phyloP scores from a whole-genome alignment of 2,888 invertebrate genomes.

The Troides oblongomaculatus region DNA sequence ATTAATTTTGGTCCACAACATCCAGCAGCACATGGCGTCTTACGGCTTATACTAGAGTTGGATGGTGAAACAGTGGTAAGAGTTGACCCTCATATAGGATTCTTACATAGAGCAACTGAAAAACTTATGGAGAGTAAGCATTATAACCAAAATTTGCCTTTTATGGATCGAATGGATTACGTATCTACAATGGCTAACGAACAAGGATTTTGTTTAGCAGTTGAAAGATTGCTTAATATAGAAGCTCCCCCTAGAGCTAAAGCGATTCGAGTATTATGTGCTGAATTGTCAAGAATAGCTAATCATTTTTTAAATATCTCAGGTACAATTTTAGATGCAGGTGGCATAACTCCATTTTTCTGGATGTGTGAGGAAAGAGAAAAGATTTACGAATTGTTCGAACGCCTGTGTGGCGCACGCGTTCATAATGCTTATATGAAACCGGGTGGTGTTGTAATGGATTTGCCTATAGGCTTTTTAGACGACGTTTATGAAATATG shows the following conservation, averaged over 20 bases:
- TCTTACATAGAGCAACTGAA: conserved; percentile 93
- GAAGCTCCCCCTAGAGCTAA: conserved; percentile 88
- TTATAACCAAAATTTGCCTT: conserved; percentile 90
- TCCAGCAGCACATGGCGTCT: conserved; percentile 94
- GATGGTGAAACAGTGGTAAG: conserved; percentile 90
- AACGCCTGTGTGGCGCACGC: conserved; percentile 89
- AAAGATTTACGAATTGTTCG: conserved; percentile 91
- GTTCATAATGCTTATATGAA: conserved; percentile 91
- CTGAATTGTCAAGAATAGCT: conserved; percentile 87
- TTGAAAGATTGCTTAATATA: conserved; percentile 90
- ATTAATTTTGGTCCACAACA: conserved; percentile 95
- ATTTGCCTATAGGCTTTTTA: conserved; percentile 82
- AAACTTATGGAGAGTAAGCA: conserved; percentile 95
- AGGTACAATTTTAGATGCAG: conserved; percentile 88
- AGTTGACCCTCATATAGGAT: conserved; percentile 92
- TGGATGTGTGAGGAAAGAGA: conserved; percentile 95
- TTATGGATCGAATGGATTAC: conserved; percentile 93
- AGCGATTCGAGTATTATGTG: conserved; percentile 87
- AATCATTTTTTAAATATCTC: conserved; percentile 90
- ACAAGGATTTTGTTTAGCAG: conserved; percentile 87
- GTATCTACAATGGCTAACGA: conserved; percentile 92
- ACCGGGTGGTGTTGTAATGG: conserved; percentile 88
- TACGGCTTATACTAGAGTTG: conserved; percentile 88
- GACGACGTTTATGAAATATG: conserved; percentile 89
- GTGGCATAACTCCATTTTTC: conserved; percentile 93